Base-by-base conservation (phyloP, 1,140 invertebrate species). In the Euschistus heros region DNA sequence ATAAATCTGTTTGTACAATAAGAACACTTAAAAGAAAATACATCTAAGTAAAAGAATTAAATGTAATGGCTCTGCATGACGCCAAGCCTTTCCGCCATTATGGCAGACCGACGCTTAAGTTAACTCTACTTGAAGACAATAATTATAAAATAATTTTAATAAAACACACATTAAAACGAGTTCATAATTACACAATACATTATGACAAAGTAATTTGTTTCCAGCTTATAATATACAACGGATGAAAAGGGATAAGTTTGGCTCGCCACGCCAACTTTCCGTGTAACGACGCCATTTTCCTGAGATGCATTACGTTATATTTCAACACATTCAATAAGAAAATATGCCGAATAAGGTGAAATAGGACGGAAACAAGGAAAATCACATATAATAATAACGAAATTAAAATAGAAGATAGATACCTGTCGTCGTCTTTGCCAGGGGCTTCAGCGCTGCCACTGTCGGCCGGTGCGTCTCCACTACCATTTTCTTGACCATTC, bases 341-440 rank as follows among this genome's bases (percentile, higher is more conserved):
- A 57, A 57, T 57, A 57, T 24, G 54, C 54, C 54, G 54, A 57
- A 57, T 14, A 57, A 26, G 54, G 18, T 57, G 59, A 37, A 59
- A 42, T 20, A 61, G 42, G 59, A 44, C 59, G 59, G 59, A 61
- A 61, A 61, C 15, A 50, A 50, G 44, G 24, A 63, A 18, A 63
- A 17, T 2, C 17, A 47, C 42, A 63, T 63, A 6, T 5, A 55
- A 55, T 27, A 20, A 24, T 37, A 66, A 57, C 42, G 15, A 42
- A 54, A 71, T 73, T 73, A 10, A 10, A 37, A 37, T 37, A 10
- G 13, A 37, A 37, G 33, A 37, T 37, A 37, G 33, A 37, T 85
- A 86, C 84, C 84, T 85, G 80, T 86, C 84, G 77, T 86, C 84
- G 78, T 85, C 84, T 73, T 83, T 81, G 73, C 83, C 84, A 44